A percentile compares a stretch with the other conserved stretches of the same genome.
These are phyloP conservation scores for Hydrochoerus hydrochaeris DNA, from an alignment of 2,113 vertebrate species.

Conservation along the genomic window DNA sequence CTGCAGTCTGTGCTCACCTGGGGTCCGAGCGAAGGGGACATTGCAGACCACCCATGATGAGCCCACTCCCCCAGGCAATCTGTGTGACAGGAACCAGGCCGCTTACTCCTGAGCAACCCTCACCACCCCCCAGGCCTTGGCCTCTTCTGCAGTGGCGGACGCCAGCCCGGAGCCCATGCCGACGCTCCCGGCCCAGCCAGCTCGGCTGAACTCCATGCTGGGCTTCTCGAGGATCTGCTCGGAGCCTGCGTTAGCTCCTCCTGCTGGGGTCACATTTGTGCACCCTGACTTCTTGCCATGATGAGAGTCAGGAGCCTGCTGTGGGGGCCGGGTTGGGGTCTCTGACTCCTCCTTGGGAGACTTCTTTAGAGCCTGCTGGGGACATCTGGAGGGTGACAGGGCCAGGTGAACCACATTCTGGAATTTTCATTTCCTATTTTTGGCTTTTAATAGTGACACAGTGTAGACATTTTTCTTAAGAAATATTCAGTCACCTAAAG, in stretches of 20 bases:
- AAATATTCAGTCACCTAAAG: not conserved
- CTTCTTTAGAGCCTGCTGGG: not conserved
- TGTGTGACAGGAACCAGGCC: not conserved
- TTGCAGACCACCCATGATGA: not conserved
- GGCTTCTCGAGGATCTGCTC: not conserved
- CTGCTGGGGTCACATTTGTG: not conserved
- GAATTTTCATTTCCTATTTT: not conserved
- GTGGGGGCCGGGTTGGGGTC: not conserved
- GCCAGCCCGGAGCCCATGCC: not conserved
- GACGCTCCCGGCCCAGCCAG: not conserved
- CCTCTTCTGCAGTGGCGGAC: not conserved
- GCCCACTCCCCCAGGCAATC: not conserved
- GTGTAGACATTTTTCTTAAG: not conserved
- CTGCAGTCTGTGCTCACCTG: too few species aligned
- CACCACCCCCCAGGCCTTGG: rapidly evolving
- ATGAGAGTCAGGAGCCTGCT: not conserved
- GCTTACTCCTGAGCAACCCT: not conserved
- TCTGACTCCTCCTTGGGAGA: not conserved
- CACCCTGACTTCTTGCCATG: not conserved
- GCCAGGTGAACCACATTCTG: not conserved
- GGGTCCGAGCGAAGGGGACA: not conserved
- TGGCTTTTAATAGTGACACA: not conserved
- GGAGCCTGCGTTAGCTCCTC: not conserved
- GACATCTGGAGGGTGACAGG: not conserved
- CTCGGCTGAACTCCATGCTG: not conserved